A percentile compares a stretch with the other conserved stretches of the same genome.
phyloP scores from a whole-genome alignment of 2,113 vertebrate species.

The Hippoglossus stenolepis region DNA sequence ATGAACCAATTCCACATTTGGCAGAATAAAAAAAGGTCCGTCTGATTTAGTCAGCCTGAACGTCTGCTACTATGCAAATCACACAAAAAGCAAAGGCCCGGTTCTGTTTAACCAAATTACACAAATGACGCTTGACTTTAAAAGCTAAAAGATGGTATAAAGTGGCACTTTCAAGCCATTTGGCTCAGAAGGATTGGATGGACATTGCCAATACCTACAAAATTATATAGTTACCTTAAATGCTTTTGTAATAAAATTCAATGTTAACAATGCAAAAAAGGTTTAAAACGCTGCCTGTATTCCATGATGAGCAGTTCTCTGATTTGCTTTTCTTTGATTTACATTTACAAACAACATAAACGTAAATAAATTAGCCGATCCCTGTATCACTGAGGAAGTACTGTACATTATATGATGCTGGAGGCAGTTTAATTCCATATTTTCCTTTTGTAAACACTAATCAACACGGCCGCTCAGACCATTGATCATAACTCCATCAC shows the following conservation, averaged over 20 bases:
- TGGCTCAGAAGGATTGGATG: constrained; percentile 6
- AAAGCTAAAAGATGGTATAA: constrained; percentile 17
- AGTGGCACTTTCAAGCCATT: background rate
- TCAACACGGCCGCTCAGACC: constrained; percentile 18
- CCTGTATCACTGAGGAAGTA: background rate
- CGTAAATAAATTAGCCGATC: background rate
- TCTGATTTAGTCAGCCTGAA: constrained; percentile 43
- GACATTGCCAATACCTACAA: background rate
- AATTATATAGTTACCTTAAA: background rate
- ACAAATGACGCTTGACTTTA: constrained; percentile 19
- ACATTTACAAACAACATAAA: background rate
- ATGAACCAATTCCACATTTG: constrained; percentile 37
- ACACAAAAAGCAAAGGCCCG: background rate
- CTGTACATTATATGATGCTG: background rate
- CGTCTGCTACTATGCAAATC: constrained; percentile 15
- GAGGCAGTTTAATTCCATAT: constrained; percentile 2
- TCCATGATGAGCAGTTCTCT: background rate
- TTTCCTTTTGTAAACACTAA: constrained; percentile 34
- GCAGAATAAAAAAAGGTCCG: constrained; percentile 36
- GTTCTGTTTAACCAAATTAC: constrained; percentile 11
- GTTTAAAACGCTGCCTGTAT: background rate
- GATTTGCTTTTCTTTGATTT: background rate
- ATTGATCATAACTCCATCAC: constrained; percentile 30
- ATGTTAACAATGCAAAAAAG: background rate
- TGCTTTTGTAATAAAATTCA: background rate